Evolutionary conservation across 2,113 vertebrate genomes (phyloP).

Genomic region (Acanthochromis polyacanthus): DNA sequence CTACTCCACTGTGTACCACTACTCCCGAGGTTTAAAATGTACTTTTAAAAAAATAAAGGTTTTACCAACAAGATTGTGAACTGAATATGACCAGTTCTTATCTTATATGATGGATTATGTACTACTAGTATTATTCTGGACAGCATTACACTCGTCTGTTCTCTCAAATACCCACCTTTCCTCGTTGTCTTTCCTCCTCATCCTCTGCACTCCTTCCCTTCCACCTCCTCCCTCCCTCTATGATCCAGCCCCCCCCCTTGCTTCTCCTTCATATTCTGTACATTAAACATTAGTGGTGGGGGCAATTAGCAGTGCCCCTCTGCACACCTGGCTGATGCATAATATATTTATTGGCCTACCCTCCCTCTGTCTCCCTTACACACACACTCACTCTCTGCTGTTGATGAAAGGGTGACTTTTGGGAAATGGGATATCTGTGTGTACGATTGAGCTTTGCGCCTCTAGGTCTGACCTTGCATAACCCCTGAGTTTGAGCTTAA

Average conservation of each 20-base stretch:
- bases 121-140: not conserved
- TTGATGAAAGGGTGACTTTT: slow-evolving; percentile 56
- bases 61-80: too few species aligned
- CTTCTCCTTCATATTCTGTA: slow-evolving; percentile 71
- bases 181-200: not conserved
- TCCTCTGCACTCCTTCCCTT: not conserved
- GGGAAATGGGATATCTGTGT: slow-evolving; percentile 39
- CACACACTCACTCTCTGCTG: slow-evolving; percentile 35
- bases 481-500: slow-evolving; percentile 31
- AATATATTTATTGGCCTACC: slow-evolving; percentile 81
- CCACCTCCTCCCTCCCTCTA: not conserved
- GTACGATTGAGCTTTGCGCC: slow-evolving; percentile 18
- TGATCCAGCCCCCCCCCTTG: not conserved
- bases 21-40: too few species aligned
- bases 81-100: too few species aligned
- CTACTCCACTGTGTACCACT: too few species aligned
- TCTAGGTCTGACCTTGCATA: slow-evolving; percentile 37
- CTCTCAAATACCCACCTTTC: not conserved
- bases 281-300: slow-evolving; percentile 88
- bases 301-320: slow-evolving; percentile 83
- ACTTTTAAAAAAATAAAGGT: too few species aligned
- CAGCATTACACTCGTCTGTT: not conserved
- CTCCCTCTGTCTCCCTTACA: slow-evolving; percentile 46
- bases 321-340: slow-evolving; percentile 85
- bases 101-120: too few species aligned